Evolutionary conservation across 2,113 vertebrate genomes (phyloP).

Genomic region (Psittacus erithacus): DNA sequence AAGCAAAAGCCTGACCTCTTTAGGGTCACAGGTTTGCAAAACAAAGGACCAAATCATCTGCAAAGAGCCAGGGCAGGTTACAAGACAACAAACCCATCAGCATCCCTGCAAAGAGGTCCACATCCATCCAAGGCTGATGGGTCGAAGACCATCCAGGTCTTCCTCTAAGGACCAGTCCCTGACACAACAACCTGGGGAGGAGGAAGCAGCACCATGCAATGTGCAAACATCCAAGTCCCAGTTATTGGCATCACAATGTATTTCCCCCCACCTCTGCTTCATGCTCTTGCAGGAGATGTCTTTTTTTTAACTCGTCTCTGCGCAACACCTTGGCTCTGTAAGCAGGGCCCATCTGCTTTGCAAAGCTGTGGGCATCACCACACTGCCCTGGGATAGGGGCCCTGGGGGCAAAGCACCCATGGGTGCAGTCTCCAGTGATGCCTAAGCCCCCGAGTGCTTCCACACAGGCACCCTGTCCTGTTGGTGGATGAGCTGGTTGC

Average conservation of each 20-base stretch:
- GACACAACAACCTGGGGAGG: rapidly evolving
- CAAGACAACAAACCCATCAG: rapidly evolving
- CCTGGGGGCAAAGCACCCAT: background rate
- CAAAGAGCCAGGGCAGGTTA: background rate
- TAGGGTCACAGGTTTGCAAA: background rate
- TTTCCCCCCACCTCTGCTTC: background rate
- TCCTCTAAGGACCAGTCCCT: background rate
- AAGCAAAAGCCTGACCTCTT: background rate
- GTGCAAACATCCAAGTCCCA: background rate
- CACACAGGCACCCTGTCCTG: rapidly evolving
- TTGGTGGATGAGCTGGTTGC: rapidly evolving
- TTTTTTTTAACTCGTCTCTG: conserved; percentile 34
- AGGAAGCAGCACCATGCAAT: rapidly evolving
- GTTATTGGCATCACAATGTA: background rate
- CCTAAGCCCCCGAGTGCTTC: background rate
- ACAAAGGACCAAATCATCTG: background rate
- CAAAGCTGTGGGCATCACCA: background rate
- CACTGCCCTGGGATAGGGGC: background rate
- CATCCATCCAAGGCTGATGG: background rate
- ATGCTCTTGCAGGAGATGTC: background rate
- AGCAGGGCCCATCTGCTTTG: background rate
- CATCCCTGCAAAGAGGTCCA: background rate
- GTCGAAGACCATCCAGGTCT: background rate
- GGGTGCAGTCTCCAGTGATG: background rate
- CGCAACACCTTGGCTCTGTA: background rate